phyloP scores from a whole-genome alignment of 2,797 vertebrate species.

The Ptychobarbus kaznakovi region DNA sequence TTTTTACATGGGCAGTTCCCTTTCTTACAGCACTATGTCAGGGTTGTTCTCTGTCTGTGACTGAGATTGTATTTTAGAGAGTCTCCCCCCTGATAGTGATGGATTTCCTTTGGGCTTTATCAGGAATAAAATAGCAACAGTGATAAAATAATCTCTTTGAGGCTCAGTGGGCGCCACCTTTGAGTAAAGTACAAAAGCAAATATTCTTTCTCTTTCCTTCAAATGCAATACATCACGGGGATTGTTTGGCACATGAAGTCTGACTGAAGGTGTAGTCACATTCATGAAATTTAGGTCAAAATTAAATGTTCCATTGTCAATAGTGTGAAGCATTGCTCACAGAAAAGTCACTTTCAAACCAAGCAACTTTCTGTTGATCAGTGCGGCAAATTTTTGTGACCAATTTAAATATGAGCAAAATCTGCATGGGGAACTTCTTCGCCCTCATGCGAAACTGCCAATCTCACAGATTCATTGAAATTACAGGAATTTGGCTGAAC shows the following conservation, averaged over 20 bases:
- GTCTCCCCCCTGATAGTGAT: conserved; percentile 40
- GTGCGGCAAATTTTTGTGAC: neutral
- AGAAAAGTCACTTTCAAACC: neutral
- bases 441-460: neutral
- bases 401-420: neutral
- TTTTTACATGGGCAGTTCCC: neutral
- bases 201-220: conserved; percentile 62
- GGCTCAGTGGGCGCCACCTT: conserved; percentile 80
- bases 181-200: conserved; percentile 80
- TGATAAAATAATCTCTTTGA: conserved; percentile 78
- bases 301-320: neutral
- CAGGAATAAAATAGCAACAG: conserved; percentile 59
- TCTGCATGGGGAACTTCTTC: neutral
- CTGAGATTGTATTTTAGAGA: conserved; percentile 56
- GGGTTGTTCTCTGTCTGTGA: conserved; percentile 38
- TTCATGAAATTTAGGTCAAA: neutral
- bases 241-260: neutral
- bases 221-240: neutral
- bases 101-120: conserved; percentile 60
- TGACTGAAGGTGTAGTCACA: neutral
- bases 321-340: neutral
- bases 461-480: neutral
- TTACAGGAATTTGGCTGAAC: no score
- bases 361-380: neutral
- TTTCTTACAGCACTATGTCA: conserved; percentile 2